Conservation (phyloP, 1,140 invertebrate species). For the Himalopsyche phryganea region DNA sequence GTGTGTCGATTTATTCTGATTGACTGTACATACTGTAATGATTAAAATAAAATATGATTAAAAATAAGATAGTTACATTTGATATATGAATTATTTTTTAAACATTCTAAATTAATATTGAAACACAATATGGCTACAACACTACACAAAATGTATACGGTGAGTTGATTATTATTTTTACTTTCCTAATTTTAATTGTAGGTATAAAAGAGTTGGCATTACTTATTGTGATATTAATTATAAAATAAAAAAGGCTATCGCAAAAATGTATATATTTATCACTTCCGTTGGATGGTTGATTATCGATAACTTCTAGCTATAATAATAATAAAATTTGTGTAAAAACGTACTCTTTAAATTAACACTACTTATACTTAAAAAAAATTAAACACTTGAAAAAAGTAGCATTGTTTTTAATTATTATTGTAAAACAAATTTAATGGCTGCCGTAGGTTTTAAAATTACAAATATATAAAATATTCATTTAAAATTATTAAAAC, state of each 20-base stretch:
- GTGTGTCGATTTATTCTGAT: background rate
- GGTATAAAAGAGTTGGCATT: background rate
- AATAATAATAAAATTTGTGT: background rate
- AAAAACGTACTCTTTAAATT: background rate
- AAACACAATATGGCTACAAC: too few species aligned
- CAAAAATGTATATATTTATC: background rate
- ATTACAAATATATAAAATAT: background rate
- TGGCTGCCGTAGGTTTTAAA: background rate
- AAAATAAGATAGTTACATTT: background rate
- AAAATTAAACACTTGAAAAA: background rate
- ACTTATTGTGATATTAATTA: background rate
- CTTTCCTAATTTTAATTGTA: background rate
- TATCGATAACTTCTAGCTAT: background rate
- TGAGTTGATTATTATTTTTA: background rate
- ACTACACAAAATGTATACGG: too few species aligned
- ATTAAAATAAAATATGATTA: background rate
- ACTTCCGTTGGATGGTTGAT: background rate
- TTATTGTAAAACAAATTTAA: background rate
- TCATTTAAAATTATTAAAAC: constrained; percentile 3
- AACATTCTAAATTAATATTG: background rate
- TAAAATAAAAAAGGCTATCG: background rate
- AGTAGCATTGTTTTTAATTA: background rate
- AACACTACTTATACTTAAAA: background rate
- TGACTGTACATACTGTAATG: background rate
- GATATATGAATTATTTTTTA: background rate